phyloP scores from a whole-genome alignment of 2,888 invertebrate genomes.

The Calliscelio sp. region DNA sequence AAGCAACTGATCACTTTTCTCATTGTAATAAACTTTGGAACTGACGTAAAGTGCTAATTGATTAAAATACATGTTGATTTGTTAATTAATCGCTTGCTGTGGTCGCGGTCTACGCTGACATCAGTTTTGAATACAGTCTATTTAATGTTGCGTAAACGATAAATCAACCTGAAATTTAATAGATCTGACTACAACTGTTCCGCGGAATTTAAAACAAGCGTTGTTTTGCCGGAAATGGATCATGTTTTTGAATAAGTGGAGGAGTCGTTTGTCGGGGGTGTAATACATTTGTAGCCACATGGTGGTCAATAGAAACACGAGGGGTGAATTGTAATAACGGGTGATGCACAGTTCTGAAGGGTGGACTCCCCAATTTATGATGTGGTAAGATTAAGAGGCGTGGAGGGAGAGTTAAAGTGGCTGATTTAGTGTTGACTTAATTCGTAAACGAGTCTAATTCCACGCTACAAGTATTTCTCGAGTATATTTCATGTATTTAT shows the following conservation, averaged over 20 bases:
- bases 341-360: slow-evolving; percentile 36
- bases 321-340: slow-evolving; percentile 47
- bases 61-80: slow-evolving; percentile 45
- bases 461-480: slow-evolving; percentile 8
- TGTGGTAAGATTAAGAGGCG: slow-evolving; percentile 55
- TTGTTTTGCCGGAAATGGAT: not conserved
- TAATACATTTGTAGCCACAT: slow-evolving; percentile 14
- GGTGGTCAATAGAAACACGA: slow-evolving; percentile 31
- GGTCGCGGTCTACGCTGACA: slow-evolving; percentile 10
- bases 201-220: not conserved
- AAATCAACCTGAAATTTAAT: slow-evolving; percentile 31
- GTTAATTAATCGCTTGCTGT: slow-evolving; percentile 27
- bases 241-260: slow-evolving; percentile 3
- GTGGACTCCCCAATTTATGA: slow-evolving; percentile 55
- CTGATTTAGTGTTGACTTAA: slow-evolving; percentile 49
- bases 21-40: slow-evolving; percentile 32
- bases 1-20: no score
- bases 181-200: not conserved
- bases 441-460: slow-evolving; percentile 52
- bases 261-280: slow-evolving; percentile 12
- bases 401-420: slow-evolving; percentile 43
- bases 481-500: no score
- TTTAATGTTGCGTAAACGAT: slow-evolving; percentile 24
- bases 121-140: slow-evolving; percentile 22
- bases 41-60: slow-evolving; percentile 33